These are phyloP conservation scores for Diadumene lineata DNA, from an alignment of 92 coral and sea anemone species.

Conservation along the genomic window DNA sequence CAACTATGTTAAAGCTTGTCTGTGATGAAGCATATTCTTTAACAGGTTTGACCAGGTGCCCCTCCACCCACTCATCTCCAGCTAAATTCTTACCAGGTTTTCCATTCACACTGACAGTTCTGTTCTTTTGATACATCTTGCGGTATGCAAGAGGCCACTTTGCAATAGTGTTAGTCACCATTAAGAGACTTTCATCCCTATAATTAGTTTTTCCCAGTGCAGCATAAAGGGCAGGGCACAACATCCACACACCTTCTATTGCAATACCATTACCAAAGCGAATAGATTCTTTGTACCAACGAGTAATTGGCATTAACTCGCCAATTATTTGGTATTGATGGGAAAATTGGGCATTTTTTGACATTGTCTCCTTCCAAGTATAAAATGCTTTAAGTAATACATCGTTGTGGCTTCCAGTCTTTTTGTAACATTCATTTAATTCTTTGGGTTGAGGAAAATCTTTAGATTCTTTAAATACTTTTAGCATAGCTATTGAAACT, in stretches of 20 bases:
- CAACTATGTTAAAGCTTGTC: slow-evolving; percentile 34
- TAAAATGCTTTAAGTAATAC: slow-evolving; percentile 25
- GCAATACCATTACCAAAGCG: slow-evolving; percentile 38
- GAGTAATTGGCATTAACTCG: not conserved
- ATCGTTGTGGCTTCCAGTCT: slow-evolving; percentile 20
- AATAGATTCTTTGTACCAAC: slow-evolving; percentile 11
- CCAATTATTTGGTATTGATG: slow-evolving; percentile 14
- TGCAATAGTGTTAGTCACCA: slow-evolving; percentile 13
- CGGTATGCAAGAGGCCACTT: slow-evolving; percentile 52
- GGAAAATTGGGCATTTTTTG: slow-evolving; percentile 15
- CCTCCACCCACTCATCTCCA: slow-evolving; percentile 39
- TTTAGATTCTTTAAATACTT: slow-evolving; percentile 16
- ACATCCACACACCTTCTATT: slow-evolving; percentile 35
- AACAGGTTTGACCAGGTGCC: slow-evolving; percentile 37
- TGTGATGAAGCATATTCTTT: slow-evolving; percentile 41
- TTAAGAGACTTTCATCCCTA: slow-evolving; percentile 37
- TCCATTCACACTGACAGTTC: slow-evolving; percentile 44
- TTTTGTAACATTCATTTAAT: slow-evolving; percentile 4
- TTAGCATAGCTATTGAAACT: slow-evolving; percentile 39
- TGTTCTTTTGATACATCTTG: slow-evolving; percentile 32
- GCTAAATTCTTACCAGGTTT: slow-evolving; percentile 38
- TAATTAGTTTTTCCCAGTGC: slow-evolving; percentile 23
- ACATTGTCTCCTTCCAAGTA: slow-evolving; percentile 9
- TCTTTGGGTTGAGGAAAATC: slow-evolving; percentile 26
- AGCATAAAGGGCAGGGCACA: slow-evolving; percentile 24